These are phyloP conservation scores for Phania funesta DNA, from an alignment of 2,888 invertebrate genomes.

Conservation along the genomic window DNA sequence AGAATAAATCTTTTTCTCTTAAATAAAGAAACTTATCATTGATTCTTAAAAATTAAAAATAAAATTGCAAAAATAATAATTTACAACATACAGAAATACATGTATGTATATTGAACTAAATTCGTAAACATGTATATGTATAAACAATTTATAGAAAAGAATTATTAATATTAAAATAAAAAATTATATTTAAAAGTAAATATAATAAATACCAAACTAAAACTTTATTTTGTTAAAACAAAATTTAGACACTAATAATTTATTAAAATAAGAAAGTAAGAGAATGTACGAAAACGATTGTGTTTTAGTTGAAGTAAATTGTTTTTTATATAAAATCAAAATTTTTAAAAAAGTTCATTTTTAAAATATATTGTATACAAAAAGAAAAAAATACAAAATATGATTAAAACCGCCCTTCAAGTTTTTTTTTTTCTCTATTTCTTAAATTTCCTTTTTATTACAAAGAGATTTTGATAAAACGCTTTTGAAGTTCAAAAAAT, in stretches of 20 bases:
- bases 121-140: conserved; percentile 43
- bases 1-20: no score
- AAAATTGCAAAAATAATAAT: no score
- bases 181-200: conserved; percentile 20
- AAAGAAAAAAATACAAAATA: conserved; percentile 22
- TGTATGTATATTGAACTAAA: conserved; percentile 43
- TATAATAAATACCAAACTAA: not conserved
- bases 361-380: conserved; percentile 28
- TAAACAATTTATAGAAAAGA: conserved; percentile 28
- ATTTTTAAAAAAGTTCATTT: conserved; percentile 28
- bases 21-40: not conserved
- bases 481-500: conserved; percentile 68
- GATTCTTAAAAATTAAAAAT: conserved; percentile 23
- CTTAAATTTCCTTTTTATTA: conserved; percentile 45
- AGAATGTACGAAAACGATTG: conserved; percentile 27
- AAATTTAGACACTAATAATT: conserved; percentile 30
- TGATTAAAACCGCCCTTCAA: conserved; percentile 41
- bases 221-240: conserved; percentile 43
- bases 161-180: no score
- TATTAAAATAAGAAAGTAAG: conserved; percentile 23
- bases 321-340: conserved; percentile 38
- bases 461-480: conserved; percentile 70
- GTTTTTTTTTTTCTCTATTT: conserved; percentile 27
- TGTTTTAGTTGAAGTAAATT: conserved; percentile 63
- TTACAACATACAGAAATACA: no score